Percentiles rank a stretch among this genome's conserved stretches.
Conservation (phyloP, 2,888 invertebrate genomes). For the Lasioglossum zephyrum region DNA sequence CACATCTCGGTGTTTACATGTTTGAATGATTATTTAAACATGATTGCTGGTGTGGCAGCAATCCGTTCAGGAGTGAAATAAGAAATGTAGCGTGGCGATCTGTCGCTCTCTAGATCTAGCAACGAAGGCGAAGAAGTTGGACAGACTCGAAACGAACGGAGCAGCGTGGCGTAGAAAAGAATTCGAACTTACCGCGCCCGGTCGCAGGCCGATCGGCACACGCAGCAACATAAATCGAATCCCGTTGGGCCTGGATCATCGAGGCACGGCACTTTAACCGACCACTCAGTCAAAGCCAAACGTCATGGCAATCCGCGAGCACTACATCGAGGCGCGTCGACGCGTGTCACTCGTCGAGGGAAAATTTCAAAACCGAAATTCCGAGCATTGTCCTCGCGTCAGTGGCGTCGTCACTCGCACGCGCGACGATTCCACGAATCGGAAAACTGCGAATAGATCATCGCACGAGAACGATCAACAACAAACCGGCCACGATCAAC, state of each 20-base stretch:
- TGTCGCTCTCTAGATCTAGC: not conserved
- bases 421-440: conserved; percentile 45
- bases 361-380: conserved; percentile 83
- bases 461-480: not conserved
- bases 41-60: not conserved
- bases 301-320: conserved; percentile 78
- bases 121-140: not conserved
- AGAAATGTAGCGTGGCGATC: not conserved
- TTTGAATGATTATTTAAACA: not conserved
- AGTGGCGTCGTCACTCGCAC: conserved; percentile 78
- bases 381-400: conserved; percentile 81
- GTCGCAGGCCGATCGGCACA: conserved; percentile 65
- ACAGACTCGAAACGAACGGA: not conserved
- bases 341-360: conserved; percentile 77
- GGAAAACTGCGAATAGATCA: not conserved
- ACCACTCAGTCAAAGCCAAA: conserved; percentile 82
- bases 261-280: conserved; percentile 75
- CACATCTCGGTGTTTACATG: too few relatives aligned
- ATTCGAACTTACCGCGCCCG: conserved; percentile 60
- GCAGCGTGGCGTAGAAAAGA: not conserved
- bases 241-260: conserved; percentile 59
- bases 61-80: not conserved
- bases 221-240: conserved; percentile 74
- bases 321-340: conserved; percentile 76
- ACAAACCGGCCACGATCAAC: not conserved